Evolutionary conservation across 2,797 vertebrate species (phyloP).

Genomic region (Platalea minor): DNA sequence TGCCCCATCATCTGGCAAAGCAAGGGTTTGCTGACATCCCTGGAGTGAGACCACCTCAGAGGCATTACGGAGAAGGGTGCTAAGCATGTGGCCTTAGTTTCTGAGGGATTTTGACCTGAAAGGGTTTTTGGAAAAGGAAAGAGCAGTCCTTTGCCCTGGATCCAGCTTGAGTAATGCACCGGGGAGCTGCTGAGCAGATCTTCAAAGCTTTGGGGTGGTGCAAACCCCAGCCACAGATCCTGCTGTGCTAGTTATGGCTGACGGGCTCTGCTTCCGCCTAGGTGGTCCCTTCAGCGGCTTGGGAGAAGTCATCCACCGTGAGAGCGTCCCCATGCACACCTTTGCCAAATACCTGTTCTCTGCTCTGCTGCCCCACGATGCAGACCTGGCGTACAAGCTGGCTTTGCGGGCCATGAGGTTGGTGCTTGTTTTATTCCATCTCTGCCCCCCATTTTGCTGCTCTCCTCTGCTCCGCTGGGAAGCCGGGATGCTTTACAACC

Average conservation of each 20-base stretch:
- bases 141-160: background rate
- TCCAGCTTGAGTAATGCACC: background rate
- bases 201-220: background rate
- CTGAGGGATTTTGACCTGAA: background rate
- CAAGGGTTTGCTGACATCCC: background rate
- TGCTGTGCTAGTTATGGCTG: background rate
- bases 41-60: background rate
- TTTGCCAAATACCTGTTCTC: conserved; percentile 98
- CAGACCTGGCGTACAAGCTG: conserved; percentile 95
- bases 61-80: background rate
- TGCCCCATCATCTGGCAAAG: background rate
- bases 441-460: background rate
- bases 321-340: conserved; percentile 98
- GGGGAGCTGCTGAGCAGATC: background rate
- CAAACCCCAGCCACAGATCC: background rate
- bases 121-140: background rate
- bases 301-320: conserved; percentile 95
- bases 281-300: conserved; percentile 96
- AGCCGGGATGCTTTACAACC: background rate
- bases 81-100: background rate
- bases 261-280: conserved; percentile 69
- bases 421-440: conserved; percentile 56
- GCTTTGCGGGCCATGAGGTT: conserved; percentile 96
- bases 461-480: background rate
- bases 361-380: conserved; percentile 91